A percentile compares a stretch with the other conserved stretches of the same genome.
Evolutionary conservation across 2,113 vertebrate genomes (phyloP).

Genomic region (Pelecanus crispus): DNA sequence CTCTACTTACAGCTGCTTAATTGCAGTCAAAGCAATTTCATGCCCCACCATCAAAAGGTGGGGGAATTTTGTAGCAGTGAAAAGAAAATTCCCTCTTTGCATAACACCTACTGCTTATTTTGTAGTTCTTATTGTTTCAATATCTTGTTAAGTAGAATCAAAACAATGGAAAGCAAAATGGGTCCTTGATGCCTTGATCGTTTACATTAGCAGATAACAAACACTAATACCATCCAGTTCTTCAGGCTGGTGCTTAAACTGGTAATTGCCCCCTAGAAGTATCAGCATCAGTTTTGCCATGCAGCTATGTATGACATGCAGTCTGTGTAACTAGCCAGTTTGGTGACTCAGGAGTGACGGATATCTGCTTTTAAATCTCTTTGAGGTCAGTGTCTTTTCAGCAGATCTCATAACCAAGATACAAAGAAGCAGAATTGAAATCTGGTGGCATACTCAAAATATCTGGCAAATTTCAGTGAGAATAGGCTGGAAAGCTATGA

Average conservation of each 20-base stretch:
- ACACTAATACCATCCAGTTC: not conserved
- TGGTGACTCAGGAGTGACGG: not conserved
- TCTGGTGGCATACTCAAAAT: not conserved
- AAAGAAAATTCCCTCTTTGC: not conserved
- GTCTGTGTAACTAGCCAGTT: not conserved
- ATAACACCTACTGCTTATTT: not conserved
- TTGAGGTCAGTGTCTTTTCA: not conserved
- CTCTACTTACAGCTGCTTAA: not conserved
- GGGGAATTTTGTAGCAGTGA: not conserved
- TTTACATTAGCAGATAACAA: not conserved
- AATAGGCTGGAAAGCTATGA: not conserved
- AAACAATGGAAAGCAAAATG: not conserved
- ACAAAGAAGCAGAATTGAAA: not conserved
- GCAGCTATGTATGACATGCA: not conserved
- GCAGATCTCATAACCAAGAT: not conserved
- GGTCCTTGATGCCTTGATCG: not conserved
- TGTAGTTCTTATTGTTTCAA: not conserved
- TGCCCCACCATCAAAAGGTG: not conserved
- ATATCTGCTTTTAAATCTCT: not conserved
- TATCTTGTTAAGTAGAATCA: not conserved
- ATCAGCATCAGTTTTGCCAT: not conserved
- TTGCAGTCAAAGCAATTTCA: not conserved
- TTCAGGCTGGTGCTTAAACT: not conserved
- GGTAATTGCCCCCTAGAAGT: not conserved
- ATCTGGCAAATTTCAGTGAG: not conserved